Percentiles rank a stretch among this genome's conserved stretches.
Evolutionary conservation across 2,113 vertebrate genomes (phyloP).

Genomic region (Spea multiplicata): DNA sequence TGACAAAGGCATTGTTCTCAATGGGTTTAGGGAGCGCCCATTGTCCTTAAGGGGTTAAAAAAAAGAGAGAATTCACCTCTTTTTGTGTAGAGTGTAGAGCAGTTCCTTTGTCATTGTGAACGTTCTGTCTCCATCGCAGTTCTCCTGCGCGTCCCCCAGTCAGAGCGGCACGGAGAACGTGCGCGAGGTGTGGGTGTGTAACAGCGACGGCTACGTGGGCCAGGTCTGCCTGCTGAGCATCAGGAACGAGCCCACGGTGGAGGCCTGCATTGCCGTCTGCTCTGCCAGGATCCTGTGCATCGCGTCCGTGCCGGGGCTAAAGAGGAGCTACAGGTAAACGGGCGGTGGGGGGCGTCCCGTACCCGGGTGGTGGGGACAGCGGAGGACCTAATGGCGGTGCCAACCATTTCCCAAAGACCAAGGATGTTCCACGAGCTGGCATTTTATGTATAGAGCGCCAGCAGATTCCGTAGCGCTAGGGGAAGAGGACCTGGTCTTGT

Average conservation of each 20-base stretch:
- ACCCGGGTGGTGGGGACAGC: neutral
- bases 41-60: too few relatives aligned
- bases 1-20: too few relatives aligned
- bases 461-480: too few relatives aligned
- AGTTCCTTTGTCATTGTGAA: neutral
- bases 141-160: slow-evolving; percentile 96
- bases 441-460: too few relatives aligned
- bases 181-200: slow-evolving; percentile 97
- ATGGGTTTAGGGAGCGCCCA: too few relatives aligned
- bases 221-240: slow-evolving; percentile 96
- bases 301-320: slow-evolving; percentile 89
- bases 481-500: too few relatives aligned
- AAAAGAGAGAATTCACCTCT: neutral
- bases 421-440: too few relatives aligned
- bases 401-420: too few relatives aligned
- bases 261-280: slow-evolving; percentile 96
- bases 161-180: slow-evolving; percentile 82
- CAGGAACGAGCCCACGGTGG: slow-evolving; percentile 89
- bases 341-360: neutral
- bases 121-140: slow-evolving; percentile 65
- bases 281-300: slow-evolving; percentile 96
- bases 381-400: too few relatives aligned
- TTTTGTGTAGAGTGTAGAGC: too few relatives aligned
- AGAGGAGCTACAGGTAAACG: slow-evolving; percentile 62
- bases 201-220: slow-evolving; percentile 95